Percentiles rank a stretch among this genome's conserved stretches.
These are phyloP conservation scores for Fundulus diaphanus DNA, from an alignment of 2,797 vertebrate species.

Conservation along the genomic window DNA sequence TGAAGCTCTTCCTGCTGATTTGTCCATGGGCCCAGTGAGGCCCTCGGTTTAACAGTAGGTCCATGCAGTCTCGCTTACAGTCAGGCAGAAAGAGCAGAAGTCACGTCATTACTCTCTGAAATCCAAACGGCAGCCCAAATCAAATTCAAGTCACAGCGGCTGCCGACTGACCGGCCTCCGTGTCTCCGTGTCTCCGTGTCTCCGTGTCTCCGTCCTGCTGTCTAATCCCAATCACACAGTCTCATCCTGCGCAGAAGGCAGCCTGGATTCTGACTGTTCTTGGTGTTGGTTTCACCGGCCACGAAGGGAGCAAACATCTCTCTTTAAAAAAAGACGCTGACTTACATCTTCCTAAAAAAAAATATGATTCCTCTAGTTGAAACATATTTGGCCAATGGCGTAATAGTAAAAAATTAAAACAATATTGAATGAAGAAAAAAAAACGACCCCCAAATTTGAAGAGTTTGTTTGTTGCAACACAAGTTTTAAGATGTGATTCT, in stretches of 20 bases:
- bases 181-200: too few species aligned
- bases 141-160: background rate
- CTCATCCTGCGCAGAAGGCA: background rate
- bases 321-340: background rate
- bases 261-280: background rate
- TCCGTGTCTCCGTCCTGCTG: background rate
- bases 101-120: background rate
- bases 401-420: background rate
- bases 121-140: conserved; percentile 3
- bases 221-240: background rate
- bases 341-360: background rate
- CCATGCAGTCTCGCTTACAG: background rate
- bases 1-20: background rate
- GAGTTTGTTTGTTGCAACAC: background rate
- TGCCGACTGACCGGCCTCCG: background rate
- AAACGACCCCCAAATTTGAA: background rate
- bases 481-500: background rate
- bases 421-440: background rate
- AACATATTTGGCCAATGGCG: too few species aligned
- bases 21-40: background rate
- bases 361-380: background rate
- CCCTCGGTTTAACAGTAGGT: background rate
- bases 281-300: background rate
- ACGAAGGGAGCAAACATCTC: background rate
- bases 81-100: background rate